phyloP scores from a whole-genome alignment of 2,113 vertebrate genomes.

The Leptobrachium leishanense region DNA sequence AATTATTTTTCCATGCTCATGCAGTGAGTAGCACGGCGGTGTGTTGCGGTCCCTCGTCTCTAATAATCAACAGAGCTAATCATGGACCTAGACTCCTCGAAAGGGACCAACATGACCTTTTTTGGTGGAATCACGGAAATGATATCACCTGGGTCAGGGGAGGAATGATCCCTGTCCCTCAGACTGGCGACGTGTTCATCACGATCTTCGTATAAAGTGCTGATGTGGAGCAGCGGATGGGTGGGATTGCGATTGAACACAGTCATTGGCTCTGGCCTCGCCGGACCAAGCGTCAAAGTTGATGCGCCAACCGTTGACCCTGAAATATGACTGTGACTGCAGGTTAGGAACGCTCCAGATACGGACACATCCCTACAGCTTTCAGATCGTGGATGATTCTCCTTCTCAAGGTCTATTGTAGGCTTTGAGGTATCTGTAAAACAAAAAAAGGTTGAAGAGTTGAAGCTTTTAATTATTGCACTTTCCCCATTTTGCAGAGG shows the following conservation, averaged over 20 bases:
- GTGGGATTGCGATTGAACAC: slow-evolving; percentile 71
- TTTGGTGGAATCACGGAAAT: slow-evolving; percentile 69
- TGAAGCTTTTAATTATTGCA: too few species aligned
- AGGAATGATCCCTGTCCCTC: slow-evolving; percentile 54
- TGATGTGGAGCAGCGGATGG: slow-evolving; percentile 73
- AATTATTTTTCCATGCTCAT: slow-evolving; percentile 63
- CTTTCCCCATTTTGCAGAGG: neutral
- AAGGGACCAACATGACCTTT: slow-evolving; percentile 71
- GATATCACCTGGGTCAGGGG: slow-evolving; percentile 63
- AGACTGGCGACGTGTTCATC: slow-evolving; percentile 66
- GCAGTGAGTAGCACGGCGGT: slow-evolving; percentile 53
- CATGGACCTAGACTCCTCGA: slow-evolving; percentile 72
- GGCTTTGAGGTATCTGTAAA: slow-evolving; percentile 67
- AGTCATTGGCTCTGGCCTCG: slow-evolving; percentile 62
- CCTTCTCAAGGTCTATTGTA: slow-evolving; percentile 57
- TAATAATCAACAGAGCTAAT: slow-evolving; percentile 75
- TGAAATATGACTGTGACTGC: slow-evolving; percentile 63
- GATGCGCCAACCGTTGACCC: slow-evolving; percentile 57
- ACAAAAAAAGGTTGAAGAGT: slow-evolving; percentile 27
- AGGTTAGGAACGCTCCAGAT: slow-evolving; percentile 64
- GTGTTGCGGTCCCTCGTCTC: slow-evolving; percentile 31
- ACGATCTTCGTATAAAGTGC: slow-evolving; percentile 70
- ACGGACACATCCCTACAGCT: slow-evolving; percentile 62
- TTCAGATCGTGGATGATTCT: slow-evolving; percentile 64
- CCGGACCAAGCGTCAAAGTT: slow-evolving; percentile 59